These are phyloP conservation scores for Paracentrotus lividus DNA, from an alignment of 53 echinoderm and acorn worm species.

Conservation along the genomic window DNA sequence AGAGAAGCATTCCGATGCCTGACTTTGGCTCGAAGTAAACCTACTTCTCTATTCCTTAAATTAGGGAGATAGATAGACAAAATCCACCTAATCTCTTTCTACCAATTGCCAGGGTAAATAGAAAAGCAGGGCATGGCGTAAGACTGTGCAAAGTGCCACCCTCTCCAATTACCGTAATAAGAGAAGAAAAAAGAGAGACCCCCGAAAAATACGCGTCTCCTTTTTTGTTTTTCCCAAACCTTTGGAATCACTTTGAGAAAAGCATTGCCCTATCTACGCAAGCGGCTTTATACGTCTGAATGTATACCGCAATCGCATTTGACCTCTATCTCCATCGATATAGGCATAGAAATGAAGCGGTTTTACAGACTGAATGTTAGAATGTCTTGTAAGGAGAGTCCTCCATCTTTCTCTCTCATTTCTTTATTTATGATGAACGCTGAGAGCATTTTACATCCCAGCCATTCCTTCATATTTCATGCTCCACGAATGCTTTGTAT, in stretches of 20 bases:
- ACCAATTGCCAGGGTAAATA: conserved; percentile 39
- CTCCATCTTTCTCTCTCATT: background rate
- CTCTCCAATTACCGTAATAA: conserved; percentile 43
- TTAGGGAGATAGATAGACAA: conserved; percentile 51
- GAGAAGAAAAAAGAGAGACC: conserved; percentile 21
- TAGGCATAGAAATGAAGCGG: background rate
- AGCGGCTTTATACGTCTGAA: background rate
- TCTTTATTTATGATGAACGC: background rate
- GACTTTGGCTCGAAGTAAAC: background rate
- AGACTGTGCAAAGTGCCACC: conserved; percentile 5
- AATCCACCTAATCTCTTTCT: conserved; percentile 40
- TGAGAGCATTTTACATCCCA: background rate
- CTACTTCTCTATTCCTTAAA: conserved; percentile 45
- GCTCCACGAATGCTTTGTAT: background rate
- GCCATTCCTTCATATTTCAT: background rate
- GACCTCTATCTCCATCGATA: background rate
- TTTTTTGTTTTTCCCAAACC: background rate
- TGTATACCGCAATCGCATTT: background rate
- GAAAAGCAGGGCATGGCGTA: conserved; percentile 11
- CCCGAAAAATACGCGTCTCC: background rate
- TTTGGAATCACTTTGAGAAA: background rate
- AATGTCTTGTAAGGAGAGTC: background rate
- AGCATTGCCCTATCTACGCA: background rate
- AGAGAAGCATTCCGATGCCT: background rate
- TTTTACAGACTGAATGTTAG: background rate